phyloP scores from a whole-genome alignment of 2,113 vertebrate species.

The Pelvicachromis taeniatus region DNA sequence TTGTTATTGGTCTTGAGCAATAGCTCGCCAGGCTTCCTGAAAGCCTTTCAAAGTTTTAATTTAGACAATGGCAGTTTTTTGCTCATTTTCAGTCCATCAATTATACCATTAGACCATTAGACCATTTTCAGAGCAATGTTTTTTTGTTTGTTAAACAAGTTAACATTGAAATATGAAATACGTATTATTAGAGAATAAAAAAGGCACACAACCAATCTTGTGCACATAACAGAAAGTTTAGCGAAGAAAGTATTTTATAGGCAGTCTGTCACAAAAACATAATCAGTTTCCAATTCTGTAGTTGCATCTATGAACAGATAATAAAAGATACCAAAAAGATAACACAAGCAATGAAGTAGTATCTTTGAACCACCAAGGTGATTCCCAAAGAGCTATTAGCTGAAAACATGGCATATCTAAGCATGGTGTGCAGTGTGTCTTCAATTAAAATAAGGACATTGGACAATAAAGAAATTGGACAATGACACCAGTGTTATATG shows the following conservation, averaged over 20 bases:
- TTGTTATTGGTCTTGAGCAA: not conserved
- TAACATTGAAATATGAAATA: not conserved
- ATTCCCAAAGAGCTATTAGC: not conserved
- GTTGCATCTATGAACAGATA: not conserved
- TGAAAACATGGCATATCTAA: not conserved
- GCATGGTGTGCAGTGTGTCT: not conserved
- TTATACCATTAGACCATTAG: not conserved
- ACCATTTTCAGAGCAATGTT: not conserved
- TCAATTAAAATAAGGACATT: not conserved
- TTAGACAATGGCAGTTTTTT: not conserved
- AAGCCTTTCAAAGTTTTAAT: not conserved
- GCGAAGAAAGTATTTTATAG: accelerated
- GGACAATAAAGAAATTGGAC: not conserved
- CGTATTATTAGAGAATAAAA: not conserved
- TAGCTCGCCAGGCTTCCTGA: not conserved
- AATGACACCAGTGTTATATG: not conserved
- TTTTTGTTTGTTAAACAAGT: not conserved
- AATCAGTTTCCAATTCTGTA: not conserved
- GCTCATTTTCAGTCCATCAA: accelerated
- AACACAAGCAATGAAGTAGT: not conserved
- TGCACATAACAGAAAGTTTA: not conserved
- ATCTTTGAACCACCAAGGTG: not conserved
- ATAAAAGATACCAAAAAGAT: not conserved
- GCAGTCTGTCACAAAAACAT: not conserved
- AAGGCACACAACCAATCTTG: not conserved